Evolutionary conservation across 1,140 invertebrate genomes (phyloP).

Genomic region (Hydropsyche tenuis): DNA sequence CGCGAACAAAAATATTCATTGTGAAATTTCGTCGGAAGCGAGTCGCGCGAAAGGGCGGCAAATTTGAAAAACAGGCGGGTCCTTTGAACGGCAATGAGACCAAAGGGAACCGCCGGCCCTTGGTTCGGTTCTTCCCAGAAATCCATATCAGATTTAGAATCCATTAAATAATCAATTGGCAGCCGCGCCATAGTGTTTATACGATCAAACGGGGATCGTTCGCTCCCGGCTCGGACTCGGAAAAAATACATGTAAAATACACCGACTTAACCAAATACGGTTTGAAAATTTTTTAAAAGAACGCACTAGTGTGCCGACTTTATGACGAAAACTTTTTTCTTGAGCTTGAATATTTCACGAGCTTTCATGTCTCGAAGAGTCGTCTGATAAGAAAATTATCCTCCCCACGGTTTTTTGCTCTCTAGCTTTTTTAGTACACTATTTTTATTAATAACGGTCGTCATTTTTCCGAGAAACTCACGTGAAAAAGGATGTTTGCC

Average conservation of each 20-base stretch:
- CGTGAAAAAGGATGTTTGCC: conserved; percentile 40
- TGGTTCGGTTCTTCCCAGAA: conserved; percentile 24
- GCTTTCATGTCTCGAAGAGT: no score
- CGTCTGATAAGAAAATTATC: conserved; percentile 1
- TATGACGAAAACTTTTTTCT: neutral
- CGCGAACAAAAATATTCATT: neutral
- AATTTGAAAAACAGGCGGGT: conserved; percentile 13
- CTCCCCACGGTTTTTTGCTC: conserved; percentile 1
- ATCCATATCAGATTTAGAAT: conserved; percentile 36
- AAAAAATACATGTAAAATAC: neutral
- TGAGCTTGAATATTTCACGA: conserved; percentile 1
- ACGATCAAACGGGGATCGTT: conserved; percentile 21
- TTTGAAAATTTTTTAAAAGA: neutral
- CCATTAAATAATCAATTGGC: conserved; percentile 39
- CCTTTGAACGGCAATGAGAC: conserved; percentile 42
- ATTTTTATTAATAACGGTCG: conserved; percentile 8
- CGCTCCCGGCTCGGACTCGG: neutral
- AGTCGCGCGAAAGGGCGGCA: conserved; percentile 35
- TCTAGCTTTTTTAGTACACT: neutral
- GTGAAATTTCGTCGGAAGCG: conserved; percentile 13
- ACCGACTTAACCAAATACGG: no score
- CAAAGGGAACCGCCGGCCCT: conserved; percentile 42
- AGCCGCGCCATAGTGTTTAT: conserved; percentile 20
- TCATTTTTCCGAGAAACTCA: conserved; percentile 1
- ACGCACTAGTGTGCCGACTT: neutral